Evolutionary conservation across 2,113 vertebrate genomes (phyloP), one percentile per base, ranked within the genome.

Genomic region (Candoia aspera): DNA sequence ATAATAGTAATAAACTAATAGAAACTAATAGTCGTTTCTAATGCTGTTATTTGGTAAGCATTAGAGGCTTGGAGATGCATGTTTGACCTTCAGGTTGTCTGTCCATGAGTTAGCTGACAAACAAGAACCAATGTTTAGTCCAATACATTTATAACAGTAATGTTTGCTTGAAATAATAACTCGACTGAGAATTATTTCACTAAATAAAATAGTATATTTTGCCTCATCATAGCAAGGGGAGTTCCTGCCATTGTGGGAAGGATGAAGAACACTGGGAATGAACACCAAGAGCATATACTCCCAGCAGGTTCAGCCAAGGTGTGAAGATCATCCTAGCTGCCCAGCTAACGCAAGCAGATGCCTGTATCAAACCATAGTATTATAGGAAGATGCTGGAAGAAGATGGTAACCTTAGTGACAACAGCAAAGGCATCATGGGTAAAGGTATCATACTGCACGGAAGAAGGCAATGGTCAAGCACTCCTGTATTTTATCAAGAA

Each of bases 21-120:
- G 64, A 92, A 92, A 89, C 79, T 55, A 89, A 92, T 83, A 88
- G 64, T 64, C 84, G 58, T 24, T 55, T 29, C n/a, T 21, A 89
- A 62, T 37, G 49, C 59, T 92, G 57, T 42, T 89, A 62, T 84
- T 83, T 79, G 88, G 15, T 55, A 62, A 62, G 57, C 23, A 42
- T 5, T 91, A 17, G 17, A 19, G 17, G 17, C 33, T 21, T 6
- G 19, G 33, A 79, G 42, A 42, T 79, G 33, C 73, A 79, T 3
- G 73, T 79, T 79, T 79, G 33, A 79, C 73, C 33, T 42, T 10
- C 2, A 42, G 33, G 8, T 42, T 79, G 17, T 79, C 73, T 17
- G 21, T 79, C 42, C 73, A 42, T 79, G 73, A 79, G 73, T 2
- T 79, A 37, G 68, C 21, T 21, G 33, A 42, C 33, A 79, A 79